Base-by-base conservation (phyloP, 2,888 invertebrate species). In the Zygothrica quintamaculata region DNA sequence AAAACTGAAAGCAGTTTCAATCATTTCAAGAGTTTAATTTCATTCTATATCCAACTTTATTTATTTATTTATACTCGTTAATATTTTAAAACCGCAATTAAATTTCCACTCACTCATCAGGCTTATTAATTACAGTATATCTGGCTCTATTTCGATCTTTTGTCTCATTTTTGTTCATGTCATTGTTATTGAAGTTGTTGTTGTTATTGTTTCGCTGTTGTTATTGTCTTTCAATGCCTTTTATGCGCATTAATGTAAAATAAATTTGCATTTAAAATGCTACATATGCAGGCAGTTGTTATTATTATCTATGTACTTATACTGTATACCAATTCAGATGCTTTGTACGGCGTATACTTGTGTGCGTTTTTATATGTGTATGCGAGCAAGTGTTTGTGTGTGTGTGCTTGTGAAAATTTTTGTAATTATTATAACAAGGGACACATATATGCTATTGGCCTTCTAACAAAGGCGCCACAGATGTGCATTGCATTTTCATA, bases 391-490 rank as follows among this genome's bases (percentile, higher is more conserved):
- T 26, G 50, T 53, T 12, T 31, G 12, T 33, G 29, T 50, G 16
- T 57, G 33, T 36, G 29, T 31, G 51, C 13, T 25, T 31, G 39
- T 9, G 47, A 15, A 40, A 33, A 33, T 55, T 56, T 64, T 44
- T 52, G 53, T 59, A 62, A 65, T 65, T 57, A 77, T 62, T 70
- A 59, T 65, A 37, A 62, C 18, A 58, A 25, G 34, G 39, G 34
- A n/a, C 29, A 8, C 25, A 40, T 16, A 31, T 31, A 44, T 48
- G 25, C 59, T 57, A 55, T 58, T 25, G 55, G 39, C 15, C 15
- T 13, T 16, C 13, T 34, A 60, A 84, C 87, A 80, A 81, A 81
- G 65, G 77, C 65, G 64, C 80, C 79, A 15, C 79, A 80, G 67
- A 74, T 68, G 62, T 66, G 48, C 48, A 68, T 73, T 84, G 62